A percentile compares a stretch with the other conserved stretches of the same genome.
Evolutionary conservation across 2,113 vertebrate species (phyloP).

Genomic region (Odocoileus virginianus): DNA sequence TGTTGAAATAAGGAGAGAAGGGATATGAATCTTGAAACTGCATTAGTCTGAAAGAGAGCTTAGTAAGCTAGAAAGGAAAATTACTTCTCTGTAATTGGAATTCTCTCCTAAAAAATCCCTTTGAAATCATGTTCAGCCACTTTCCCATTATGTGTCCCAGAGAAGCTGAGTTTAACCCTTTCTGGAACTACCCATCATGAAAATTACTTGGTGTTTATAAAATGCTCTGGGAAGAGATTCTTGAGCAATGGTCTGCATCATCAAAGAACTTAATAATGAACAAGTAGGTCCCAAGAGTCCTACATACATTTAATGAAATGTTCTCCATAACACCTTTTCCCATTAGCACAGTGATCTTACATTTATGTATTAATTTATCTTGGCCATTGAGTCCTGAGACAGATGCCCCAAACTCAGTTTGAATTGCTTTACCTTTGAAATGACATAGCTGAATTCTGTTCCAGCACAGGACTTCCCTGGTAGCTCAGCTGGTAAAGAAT

Average conservation of each 20-base stretch:
- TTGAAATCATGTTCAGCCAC: constrained; percentile 70
- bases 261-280: constrained; percentile 19
- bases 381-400: not conserved
- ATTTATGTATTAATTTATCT: not conserved
- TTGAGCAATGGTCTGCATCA: not conserved
- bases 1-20: constrained; percentile 73
- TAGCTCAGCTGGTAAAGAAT: not conserved
- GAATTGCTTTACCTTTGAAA: not conserved
- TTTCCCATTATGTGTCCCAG: constrained; percentile 8
- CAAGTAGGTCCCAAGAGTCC: not conserved
- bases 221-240: constrained; percentile 17
- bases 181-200: not conserved
- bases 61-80: constrained; percentile 68
- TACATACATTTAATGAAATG: not conserved
- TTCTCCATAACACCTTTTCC: not conserved
- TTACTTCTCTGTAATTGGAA: constrained; percentile 69
- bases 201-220: not conserved
- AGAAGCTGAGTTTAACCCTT: constrained; percentile 64
- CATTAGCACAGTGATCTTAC: not conserved
- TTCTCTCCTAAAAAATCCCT: constrained; percentile 65
- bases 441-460: not conserved
- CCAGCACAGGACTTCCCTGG: not conserved
- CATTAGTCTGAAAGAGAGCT: constrained; percentile 63
- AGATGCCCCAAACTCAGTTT: not conserved
- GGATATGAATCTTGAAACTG: constrained; percentile 72